Percentiles rank a stretch among this genome's conserved stretches.
phyloP scores from a whole-genome alignment of 2,888 invertebrate species.

The Scaptomyza parva region DNA sequence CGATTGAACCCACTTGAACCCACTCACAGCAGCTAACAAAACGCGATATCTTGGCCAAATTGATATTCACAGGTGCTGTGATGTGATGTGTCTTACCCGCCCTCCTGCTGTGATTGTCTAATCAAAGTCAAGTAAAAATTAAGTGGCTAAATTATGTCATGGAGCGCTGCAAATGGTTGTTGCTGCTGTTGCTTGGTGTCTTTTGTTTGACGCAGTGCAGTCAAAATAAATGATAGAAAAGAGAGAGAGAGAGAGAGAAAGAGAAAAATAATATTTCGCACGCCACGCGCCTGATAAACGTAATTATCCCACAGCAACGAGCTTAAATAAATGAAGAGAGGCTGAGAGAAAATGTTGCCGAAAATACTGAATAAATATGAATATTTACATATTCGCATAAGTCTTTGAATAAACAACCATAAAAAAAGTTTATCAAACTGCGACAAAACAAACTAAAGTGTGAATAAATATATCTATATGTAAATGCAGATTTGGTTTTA shows the following conservation, averaged over 20 bases:
- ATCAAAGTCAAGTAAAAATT: slow-evolving; percentile 63
- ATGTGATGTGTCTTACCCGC: slow-evolving; percentile 5
- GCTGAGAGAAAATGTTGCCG: background rate
- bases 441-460: background rate
- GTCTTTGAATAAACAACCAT: no score
- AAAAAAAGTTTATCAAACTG: background rate
- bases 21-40: slow-evolving; percentile 21
- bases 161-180: slow-evolving; percentile 23
- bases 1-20: slow-evolving; percentile 55
- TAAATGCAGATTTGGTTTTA: background rate
- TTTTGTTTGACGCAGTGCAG: slow-evolving; percentile 65
- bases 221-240: slow-evolving; percentile 29
- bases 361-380: slow-evolving; percentile 2
- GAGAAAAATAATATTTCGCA: slow-evolving; percentile 38
- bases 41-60: slow-evolving; percentile 29
- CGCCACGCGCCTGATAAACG: slow-evolving; percentile 56
- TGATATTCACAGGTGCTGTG: slow-evolving; percentile 31
- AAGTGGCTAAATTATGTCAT: slow-evolving; percentile 74
- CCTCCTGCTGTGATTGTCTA: slow-evolving; percentile 56
- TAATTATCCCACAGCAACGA: slow-evolving; percentile 16
- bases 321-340: slow-evolving; percentile 33
- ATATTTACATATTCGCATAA: background rate
- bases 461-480: background rate
- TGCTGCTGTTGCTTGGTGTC: slow-evolving; percentile 29
- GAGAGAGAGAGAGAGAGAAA: no score